Evolutionary conservation across 2,113 vertebrate genomes (phyloP).

Genomic region (Todiramphus saurophagus): DNA sequence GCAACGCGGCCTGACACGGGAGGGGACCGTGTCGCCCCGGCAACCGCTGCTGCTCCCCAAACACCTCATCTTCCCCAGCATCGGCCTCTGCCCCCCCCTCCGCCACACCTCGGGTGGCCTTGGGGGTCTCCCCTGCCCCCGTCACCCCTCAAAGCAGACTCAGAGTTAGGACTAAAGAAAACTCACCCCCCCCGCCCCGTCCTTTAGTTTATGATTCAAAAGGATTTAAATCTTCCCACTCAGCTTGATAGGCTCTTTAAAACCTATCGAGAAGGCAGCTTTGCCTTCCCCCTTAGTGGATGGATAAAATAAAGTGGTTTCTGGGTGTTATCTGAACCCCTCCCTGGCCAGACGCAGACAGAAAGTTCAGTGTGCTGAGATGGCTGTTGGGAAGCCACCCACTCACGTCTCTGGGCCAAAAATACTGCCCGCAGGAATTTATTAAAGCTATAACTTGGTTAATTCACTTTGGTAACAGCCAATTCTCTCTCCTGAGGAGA

Average conservation of each 20-base stretch:
- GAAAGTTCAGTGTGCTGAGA: not conserved
- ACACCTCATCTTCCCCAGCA: constrained; percentile 78
- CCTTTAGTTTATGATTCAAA: fast-evolving
- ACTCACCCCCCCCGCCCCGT: fast-evolving
- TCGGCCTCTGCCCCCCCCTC: not conserved
- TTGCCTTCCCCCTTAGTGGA: not conserved
- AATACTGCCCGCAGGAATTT: not conserved
- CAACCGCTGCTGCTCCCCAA: constrained; percentile 95
- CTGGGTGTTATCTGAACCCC: not conserved
- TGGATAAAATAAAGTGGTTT: fast-evolving
- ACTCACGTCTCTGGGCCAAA: not conserved
- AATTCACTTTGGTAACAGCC: not conserved
- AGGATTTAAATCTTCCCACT: not conserved
- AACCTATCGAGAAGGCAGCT: too few relatives aligned
- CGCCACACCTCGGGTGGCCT: not conserved
- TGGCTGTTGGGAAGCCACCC: not conserved
- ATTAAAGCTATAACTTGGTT: not conserved
- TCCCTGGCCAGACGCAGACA: not conserved
- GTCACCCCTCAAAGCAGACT: fast-evolving
- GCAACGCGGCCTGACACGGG: constrained; percentile 84
- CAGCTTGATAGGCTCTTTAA: not conserved
- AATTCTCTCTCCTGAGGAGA: not conserved
- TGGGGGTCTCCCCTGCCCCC: not conserved
- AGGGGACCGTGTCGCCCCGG: constrained; percentile 88
- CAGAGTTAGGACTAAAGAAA: fast-evolving